Base-by-base conservation (phyloP, 2,113 vertebrate species). In the Percopsis transmontana region DNA sequence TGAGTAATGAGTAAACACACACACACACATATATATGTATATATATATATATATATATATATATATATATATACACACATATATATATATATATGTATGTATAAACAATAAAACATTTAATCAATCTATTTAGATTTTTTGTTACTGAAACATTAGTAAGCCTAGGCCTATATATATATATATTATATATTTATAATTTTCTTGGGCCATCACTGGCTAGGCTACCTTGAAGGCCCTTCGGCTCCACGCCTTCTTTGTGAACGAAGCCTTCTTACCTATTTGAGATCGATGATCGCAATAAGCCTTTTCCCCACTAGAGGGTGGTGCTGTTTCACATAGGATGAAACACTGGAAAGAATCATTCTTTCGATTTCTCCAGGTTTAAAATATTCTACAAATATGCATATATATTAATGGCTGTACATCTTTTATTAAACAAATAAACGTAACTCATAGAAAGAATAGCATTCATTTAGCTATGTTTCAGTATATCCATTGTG, bases 251-350 rank as follows among this genome's bases (percentile, higher is more conserved):
- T 33, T 27, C 27, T 27, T 27, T 33, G 27, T 33, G 5, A 33
- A n/a, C n/a, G n/a, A 33, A 33, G 27, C 8, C 3, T 9, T 45
- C 3, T 45, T 45, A n/a, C 12, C 44, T 45, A 45, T 45, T n/a
- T 45, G 8, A 45, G 4, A n/a, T 13, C 12, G 12, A 1, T 12
- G 44, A 18, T 51, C 70, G 68, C 65, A 76, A 19, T n/a, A 27
- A 11, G 45, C 1, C 33, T 18, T 0, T 11, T 27, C 16, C 50
- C 67, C 81, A 83, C 61, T 61, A 72, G 78, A 68, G 66, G 73
- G 1, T 62, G 70, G 68, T 60, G 52, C 10, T 44, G 59, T 58
- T 47, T 58, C 40, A 76, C 39, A 40, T 44, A 44, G 4, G 10
- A 1, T 21, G 5, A 47, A 1, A 5, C 38, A 16, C 42, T 7